Conservation (phyloP, 1,140 invertebrate species). For the Drosophila dunni region DNA sequence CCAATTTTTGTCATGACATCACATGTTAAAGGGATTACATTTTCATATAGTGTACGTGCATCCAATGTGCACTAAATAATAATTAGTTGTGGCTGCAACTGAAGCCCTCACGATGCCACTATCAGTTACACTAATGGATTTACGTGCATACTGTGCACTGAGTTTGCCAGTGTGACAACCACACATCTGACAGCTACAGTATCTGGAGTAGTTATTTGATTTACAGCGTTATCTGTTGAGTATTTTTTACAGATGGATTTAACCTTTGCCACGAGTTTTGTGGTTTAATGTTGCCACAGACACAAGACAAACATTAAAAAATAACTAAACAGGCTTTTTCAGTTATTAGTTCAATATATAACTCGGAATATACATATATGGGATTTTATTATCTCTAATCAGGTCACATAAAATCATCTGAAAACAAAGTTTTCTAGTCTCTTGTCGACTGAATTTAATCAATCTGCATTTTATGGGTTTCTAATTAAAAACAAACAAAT, state of each 20-base stretch:
- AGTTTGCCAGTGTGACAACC: background rate
- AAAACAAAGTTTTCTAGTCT: no score
- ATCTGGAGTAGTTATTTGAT: slow-evolving; percentile 6
- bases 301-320: no score
- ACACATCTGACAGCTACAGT: slow-evolving; percentile 4
- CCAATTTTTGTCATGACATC: slow-evolving; percentile 22
- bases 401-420: no score
- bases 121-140: slow-evolving; percentile 4
- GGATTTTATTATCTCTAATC: no score
- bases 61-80: slow-evolving; percentile 21
- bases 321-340: no score
- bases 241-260: background rate
- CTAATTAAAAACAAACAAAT: no score
- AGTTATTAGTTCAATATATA: no score
- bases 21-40: slow-evolving; percentile 25
- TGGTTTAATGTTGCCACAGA: background rate
- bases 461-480: no score
- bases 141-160: background rate
- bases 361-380: no score
- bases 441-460: no score
- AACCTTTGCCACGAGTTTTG: background rate
- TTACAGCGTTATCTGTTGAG: background rate
- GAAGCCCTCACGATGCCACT: slow-evolving; percentile 12
- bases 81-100: slow-evolving; percentile 21
- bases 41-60: slow-evolving; percentile 1